Evolutionary conservation across 2,113 vertebrate species (phyloP), one percentile per base, ranked within the genome.

Genomic region (Vulpes vulpes): DNA sequence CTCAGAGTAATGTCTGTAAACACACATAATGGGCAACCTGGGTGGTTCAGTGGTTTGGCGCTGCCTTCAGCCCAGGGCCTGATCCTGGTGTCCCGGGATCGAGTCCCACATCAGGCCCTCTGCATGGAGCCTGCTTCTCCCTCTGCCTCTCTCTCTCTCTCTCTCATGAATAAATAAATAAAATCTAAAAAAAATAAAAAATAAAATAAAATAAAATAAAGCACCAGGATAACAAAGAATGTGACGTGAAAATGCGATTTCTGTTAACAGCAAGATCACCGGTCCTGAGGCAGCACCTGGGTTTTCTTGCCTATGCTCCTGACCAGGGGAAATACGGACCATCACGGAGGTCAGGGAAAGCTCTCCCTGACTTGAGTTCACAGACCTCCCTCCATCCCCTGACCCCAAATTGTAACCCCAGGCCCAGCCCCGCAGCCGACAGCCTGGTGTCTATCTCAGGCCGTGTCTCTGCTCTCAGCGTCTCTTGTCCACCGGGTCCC

Each of bases 191-290:
- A 43, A 43, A 43, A 35, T 35, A 35, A 43, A 43, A 43, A 7
- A 43, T 7, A 43, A 43, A 43, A 43, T 43, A 43, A 43, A 43
- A 43, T 8, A 67, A 2, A n/a, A 14, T 5, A 4, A 79, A 87
- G 60, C 35, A 14, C 35, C 1, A n/a, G 51, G 59, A 19, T 9
- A 12, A 17, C 82, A 2, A 11, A 15, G n/a, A 19, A 3, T 20
- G n/a, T 10, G 73, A 17, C 5, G 3, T 53, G 38, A 53, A 27
- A 74, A 11, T 0, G 22, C 20, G 38, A 6, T 10, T 53, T 64
- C 57, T 25, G 0, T 23, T 2, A 5, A 20, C 0, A 11, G 62
- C 62, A 32, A 4, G 32, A 0, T 7, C 49, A 25, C 57, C 49
- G 11, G 30, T 0, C 35, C 20, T 3, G 51, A 15, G 1, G 25